phyloP scores from a whole-genome alignment of 1,140 invertebrate species.

The Drosophila elegans region DNA sequence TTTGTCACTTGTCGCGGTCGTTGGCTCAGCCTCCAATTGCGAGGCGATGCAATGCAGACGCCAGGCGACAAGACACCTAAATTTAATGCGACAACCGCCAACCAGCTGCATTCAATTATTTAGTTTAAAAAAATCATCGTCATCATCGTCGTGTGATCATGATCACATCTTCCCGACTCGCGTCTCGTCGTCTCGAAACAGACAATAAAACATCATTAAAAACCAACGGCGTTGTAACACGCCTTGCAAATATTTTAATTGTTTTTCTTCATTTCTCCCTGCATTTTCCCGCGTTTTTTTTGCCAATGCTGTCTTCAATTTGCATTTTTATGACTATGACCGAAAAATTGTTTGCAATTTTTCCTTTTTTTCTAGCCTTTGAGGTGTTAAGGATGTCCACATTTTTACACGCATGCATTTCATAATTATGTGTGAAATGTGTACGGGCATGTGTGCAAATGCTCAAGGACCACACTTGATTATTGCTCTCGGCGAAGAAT shows the following conservation, averaged over 20 bases:
- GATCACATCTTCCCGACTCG: constrained; percentile 34
- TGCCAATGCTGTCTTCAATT: constrained; percentile 27
- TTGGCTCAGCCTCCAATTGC: constrained; percentile 76
- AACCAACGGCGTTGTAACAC: constrained; percentile 71
- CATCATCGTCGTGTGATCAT: constrained; percentile 58
- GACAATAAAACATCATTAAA: constrained; percentile 83
- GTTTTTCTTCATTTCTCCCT: constrained; percentile 59
- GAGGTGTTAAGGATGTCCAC: constrained; percentile 40
- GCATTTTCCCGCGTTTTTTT: constrained; percentile 17
- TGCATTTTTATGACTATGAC: constrained; percentile 53
- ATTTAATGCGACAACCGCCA: constrained; percentile 82
- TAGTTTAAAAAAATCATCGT: constrained; percentile 66
- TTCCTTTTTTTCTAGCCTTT: constrained; percentile 17
- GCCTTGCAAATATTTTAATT: constrained; percentile 83
- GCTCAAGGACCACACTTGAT: constrained; percentile 29
- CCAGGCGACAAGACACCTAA: constrained; percentile 74
- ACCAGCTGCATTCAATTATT: constrained; percentile 83
- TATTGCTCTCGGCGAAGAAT: neutral
- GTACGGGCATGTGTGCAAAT: constrained; percentile 3
- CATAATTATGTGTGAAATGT: constrained; percentile 44
- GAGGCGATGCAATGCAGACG: constrained; percentile 47
- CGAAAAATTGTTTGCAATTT: constrained; percentile 47
- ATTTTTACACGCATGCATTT: constrained; percentile 25
- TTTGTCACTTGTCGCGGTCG: constrained; percentile 72
- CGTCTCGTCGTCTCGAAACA: constrained; percentile 65